Percentiles rank a stretch among this genome's conserved stretches.
These are phyloP conservation scores for Onychomys arenicola DNA, from an alignment of 2,797 vertebrate genomes.

Conservation along the genomic window DNA sequence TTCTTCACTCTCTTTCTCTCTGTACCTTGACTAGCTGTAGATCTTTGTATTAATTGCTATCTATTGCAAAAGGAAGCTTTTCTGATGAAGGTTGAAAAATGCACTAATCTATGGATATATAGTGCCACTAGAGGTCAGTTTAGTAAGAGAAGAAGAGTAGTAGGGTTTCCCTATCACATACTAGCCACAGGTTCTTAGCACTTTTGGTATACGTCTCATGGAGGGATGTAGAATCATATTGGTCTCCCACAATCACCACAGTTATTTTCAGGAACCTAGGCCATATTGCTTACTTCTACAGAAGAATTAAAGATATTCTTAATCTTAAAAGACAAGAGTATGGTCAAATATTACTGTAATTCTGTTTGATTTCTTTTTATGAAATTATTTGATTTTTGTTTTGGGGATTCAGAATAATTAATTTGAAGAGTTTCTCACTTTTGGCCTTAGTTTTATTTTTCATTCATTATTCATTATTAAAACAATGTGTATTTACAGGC, in stretches of 20 bases:
- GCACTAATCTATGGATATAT: not conserved
- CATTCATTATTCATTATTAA: not conserved
- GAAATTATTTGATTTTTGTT: not conserved
- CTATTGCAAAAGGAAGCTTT: not conserved
- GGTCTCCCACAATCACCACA: too few species aligned
- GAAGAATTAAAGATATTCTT: not conserved
- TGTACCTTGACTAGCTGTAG: not conserved
- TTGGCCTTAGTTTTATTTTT: not conserved
- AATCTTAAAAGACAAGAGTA: not conserved
- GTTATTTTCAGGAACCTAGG: not conserved
- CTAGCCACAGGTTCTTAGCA: not conserved
- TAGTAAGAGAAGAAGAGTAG: not conserved
- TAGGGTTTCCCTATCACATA: not conserved
- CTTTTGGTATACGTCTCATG: not conserved
- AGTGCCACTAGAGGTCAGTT: not conserved
- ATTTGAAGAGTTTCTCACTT: not conserved
- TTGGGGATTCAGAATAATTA: not conserved
- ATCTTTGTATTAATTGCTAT: not conserved
- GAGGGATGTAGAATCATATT: not conserved
- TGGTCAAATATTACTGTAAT: not conserved
- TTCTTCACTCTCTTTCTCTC: not conserved
- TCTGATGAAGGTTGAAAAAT: not conserved
- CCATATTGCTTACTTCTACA: not conserved
- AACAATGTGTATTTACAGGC: not conserved
- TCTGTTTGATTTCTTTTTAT: not conserved